A percentile compares a stretch with the other conserved stretches of the same genome.
phyloP scores from a whole-genome alignment of 2,888 invertebrate species.

The Yponomeuta plumbellus region DNA sequence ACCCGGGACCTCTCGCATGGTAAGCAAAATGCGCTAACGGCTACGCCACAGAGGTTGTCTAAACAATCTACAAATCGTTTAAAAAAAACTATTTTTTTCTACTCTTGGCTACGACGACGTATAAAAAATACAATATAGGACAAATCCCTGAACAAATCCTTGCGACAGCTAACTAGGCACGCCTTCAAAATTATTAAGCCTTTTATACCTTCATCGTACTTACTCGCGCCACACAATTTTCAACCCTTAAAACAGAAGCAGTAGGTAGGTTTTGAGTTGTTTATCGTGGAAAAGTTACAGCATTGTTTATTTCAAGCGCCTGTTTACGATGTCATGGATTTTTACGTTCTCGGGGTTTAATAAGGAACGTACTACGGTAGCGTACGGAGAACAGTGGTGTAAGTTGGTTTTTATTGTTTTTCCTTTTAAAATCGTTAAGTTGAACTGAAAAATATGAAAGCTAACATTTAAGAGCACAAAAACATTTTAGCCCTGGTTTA shows the following conservation, averaged over 20 bases:
- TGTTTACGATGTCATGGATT: conserved; percentile 65
- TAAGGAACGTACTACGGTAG: conserved; percentile 39
- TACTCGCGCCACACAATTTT: conserved; percentile 24
- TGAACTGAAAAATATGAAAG: neutral
- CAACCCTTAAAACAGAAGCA: conserved; percentile 18
- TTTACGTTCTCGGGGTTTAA: conserved; percentile 61
- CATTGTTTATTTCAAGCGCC: conserved; percentile 43
- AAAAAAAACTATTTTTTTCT: neutral
- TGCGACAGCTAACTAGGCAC: conserved; percentile 65
- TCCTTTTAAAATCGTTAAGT: neutral
- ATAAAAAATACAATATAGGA: conserved; percentile 26
- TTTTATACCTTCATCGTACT: conserved; percentile 39
- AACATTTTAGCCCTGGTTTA: too few relatives aligned
- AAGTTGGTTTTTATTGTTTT: neutral
- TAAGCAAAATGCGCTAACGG: too few relatives aligned
- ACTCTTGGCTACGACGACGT: conserved; percentile 42
- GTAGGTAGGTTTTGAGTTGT: conserved; percentile 28
- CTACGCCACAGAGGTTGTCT: too few relatives aligned
- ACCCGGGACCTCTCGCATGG: too few relatives aligned
- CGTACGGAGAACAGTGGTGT: conserved; percentile 8
- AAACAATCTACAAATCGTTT: neutral
- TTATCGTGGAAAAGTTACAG: conserved; percentile 27
- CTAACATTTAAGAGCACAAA: neutral
- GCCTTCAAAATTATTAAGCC: conserved; percentile 70
- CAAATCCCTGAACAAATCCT: conserved; percentile 63